Conservation (phyloP, 1,140 invertebrate species). For the Periplaneta americana region DNA sequence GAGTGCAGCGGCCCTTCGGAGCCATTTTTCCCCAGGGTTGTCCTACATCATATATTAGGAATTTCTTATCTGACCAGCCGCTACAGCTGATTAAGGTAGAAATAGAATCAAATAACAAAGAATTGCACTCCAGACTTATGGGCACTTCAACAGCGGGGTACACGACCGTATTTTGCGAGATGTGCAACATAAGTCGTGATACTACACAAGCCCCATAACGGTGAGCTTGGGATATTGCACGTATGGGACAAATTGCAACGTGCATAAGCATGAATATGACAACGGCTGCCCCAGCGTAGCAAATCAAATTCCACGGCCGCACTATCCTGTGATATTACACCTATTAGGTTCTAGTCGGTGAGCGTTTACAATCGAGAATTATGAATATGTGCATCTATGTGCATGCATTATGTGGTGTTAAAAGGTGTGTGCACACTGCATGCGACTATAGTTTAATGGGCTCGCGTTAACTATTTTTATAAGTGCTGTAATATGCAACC, state of each 20-base stretch:
- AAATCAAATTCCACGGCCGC: background rate
- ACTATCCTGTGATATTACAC: background rate
- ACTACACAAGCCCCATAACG: background rate
- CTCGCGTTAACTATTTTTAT: background rate
- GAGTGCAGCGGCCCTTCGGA: too few species aligned
- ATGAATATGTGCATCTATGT: background rate
- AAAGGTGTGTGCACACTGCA: background rate
- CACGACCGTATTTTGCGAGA: too few species aligned
- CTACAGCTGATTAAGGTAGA: too few species aligned
- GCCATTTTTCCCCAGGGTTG: too few species aligned
- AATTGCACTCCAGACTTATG: too few species aligned
- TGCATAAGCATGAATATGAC: background rate
- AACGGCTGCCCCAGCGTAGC: background rate
- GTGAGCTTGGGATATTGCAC: background rate
- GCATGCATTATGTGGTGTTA: background rate
- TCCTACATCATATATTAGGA: too few species aligned
- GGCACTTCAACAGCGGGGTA: too few species aligned
- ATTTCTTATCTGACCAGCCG: too few species aligned
- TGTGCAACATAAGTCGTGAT: too few species aligned
- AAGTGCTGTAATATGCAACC: background rate
- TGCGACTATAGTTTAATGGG: background rate
- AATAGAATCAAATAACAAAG: too few species aligned
- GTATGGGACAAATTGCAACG: background rate
- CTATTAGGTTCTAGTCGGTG: background rate
- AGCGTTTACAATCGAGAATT: background rate